phyloP scores from a whole-genome alignment of 1,140 invertebrate genomes.

The Phymorhynchus buccinoides region DNA sequence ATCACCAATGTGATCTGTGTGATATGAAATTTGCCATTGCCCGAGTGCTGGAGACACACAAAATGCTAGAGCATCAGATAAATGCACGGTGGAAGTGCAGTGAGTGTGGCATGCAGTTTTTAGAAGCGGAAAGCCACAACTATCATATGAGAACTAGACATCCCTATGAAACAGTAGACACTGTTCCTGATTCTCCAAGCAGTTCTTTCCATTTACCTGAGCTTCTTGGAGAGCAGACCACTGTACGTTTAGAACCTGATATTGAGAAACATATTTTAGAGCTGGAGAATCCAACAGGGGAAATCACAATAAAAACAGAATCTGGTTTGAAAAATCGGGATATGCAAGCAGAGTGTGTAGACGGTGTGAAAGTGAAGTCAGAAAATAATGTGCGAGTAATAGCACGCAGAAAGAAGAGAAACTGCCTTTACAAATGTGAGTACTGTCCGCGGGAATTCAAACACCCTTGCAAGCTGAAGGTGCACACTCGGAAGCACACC shows the following conservation, averaged over 20 bases:
- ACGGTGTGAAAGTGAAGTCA: background rate
- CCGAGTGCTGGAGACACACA: slow-evolving; percentile 9
- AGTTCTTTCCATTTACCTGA: background rate
- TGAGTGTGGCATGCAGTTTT: slow-evolving; percentile 24
- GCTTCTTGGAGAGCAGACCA: background rate
- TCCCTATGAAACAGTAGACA: background rate
- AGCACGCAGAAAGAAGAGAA: background rate
- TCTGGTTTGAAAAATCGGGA: background rate
- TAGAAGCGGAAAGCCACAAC: background rate
- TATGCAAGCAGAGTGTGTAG: background rate
- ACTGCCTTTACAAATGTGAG: slow-evolving; percentile 15
- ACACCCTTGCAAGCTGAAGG: slow-evolving; percentile 4
- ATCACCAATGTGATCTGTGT: slow-evolving; percentile 7
- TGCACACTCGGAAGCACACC: slow-evolving; percentile 20
- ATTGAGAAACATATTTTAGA: background rate
- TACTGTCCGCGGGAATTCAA: background rate
- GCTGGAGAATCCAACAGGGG: background rate
- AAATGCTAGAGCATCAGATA: slow-evolving; percentile 29
- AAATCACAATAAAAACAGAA: background rate
- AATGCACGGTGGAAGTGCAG: background rate
- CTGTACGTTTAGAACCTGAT: background rate
- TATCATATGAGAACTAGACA: background rate
- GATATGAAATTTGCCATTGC: slow-evolving; percentile 9
- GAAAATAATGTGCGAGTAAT: background rate
- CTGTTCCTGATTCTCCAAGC: background rate